Percentiles rank a stretch among this genome's conserved stretches.
These are phyloP conservation scores for Malaclemys terrapin DNA, from an alignment of 2,113 vertebrate species.

Conservation along the genomic window DNA sequence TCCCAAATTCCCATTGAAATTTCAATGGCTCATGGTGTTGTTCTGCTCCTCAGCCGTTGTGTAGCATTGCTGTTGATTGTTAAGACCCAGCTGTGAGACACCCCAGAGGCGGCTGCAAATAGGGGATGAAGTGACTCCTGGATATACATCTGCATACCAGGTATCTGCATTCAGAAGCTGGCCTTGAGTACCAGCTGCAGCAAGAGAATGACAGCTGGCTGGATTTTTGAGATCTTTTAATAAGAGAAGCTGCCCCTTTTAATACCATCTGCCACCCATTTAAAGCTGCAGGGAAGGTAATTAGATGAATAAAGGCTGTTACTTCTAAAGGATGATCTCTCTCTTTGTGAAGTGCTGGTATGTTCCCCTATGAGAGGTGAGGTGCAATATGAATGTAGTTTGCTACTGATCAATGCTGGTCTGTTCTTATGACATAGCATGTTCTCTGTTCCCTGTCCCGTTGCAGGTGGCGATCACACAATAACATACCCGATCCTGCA, in stretches of 20 bases:
- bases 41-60: not conserved
- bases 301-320: not conserved
- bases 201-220: not conserved
- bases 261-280: not conserved
- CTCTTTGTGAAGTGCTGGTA: fast-evolving
- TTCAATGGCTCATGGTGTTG: not conserved
- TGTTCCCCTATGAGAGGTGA: not conserved
- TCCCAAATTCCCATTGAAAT: not conserved
- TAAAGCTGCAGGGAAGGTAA: not conserved
- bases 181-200: not conserved
- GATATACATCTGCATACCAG: not conserved
- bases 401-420: fast-evolving
- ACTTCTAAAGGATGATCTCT: not conserved
- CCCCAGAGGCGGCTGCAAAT: not conserved
- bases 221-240: not conserved
- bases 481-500: constrained; percentile 95
- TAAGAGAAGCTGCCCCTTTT: not conserved
- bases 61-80: not conserved
- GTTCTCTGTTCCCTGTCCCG: not conserved
- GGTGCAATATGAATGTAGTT: not conserved
- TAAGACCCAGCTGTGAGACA: not conserved
- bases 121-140: not conserved
- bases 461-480: constrained; percentile 94
- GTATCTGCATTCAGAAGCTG: not conserved
- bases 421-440: fast-evolving